These are phyloP conservation scores for Grantiella picta DNA, from an alignment of 2,113 vertebrate species.

Conservation along the genomic window DNA sequence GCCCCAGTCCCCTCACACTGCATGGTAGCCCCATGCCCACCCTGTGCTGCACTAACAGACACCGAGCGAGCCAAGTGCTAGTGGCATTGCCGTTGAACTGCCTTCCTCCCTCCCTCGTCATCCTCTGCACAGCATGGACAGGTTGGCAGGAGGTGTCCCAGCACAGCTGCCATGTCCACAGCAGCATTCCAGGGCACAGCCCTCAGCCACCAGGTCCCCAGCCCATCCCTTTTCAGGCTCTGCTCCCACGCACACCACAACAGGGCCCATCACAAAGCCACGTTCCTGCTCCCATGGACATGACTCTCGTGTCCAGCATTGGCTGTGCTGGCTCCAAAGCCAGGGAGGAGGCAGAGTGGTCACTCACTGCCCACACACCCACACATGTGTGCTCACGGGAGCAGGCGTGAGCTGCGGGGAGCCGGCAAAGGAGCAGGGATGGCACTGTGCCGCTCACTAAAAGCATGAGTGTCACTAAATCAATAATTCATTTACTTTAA, in stretches of 20 bases:
- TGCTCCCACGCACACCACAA: not conserved
- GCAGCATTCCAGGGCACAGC: not conserved
- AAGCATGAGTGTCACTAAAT: constrained; percentile 94
- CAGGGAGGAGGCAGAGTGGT: constrained; percentile 8
- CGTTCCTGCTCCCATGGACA: not conserved
- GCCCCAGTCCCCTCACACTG: fast-evolving
- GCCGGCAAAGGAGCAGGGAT: constrained; percentile 62
- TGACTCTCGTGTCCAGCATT: not conserved
- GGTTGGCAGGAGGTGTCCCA: not conserved
- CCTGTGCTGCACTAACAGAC: not conserved
- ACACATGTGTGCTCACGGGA: not conserved
- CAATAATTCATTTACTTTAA: constrained; percentile 99
- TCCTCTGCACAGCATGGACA: not conserved
- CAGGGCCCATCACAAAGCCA: fast-evolving
- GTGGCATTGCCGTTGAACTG: fast-evolving
- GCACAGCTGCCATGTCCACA: fast-evolving
- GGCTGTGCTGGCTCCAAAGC: not conserved
- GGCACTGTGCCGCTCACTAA: constrained; percentile 85
- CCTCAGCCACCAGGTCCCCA: not conserved
- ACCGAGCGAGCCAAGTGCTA: fast-evolving
- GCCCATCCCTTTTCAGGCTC: not conserved
- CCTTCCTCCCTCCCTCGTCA: not conserved
- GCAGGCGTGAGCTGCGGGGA: constrained; percentile 52
- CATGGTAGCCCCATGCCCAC: fast-evolving
- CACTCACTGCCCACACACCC: fast-evolving